Base-by-base conservation (phyloP, 2,797 vertebrate species). In the Sebastes itinus region DNA sequence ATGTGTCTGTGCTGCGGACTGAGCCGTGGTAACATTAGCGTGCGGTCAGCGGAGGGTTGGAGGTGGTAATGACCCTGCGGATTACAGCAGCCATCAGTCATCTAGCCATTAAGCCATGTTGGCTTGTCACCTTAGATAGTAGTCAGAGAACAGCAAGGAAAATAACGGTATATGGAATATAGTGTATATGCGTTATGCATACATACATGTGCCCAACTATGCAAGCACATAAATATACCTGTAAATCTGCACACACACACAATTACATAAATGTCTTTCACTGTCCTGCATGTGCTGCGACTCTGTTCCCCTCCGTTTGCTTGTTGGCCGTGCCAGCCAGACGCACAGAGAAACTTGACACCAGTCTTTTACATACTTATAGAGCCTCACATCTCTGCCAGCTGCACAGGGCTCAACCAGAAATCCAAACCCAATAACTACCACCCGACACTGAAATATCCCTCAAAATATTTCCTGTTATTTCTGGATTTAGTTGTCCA, bases 21-120 rank as follows among this genome's bases (percentile, higher is more conserved):
- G 76, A 81, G 73, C 80, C 77, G 87, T 63, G 85, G 73, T 85
- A 85, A 88, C 88, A 81, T 85, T 78, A 91, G 81, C 28, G 9
- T 79, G 77, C 16, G 66, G 89, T 92, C 88, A 90, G 80, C 83
- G 69, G 90, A 82, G 82, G 75, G 64, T 67, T 74, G 72, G 81
- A 89, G 85, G 91, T 92, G 90, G 85, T 93, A 93, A 94, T 91
- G 92, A 92, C 85, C 91, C 84, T 80, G 55, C 27, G 73, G 82
- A 92, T 94, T 92, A 92, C 84, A 81, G 85, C 82, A 77, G 82
- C 78, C 88, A 84, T 93, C 92, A 87, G 77, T 93, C 91, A 94
- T 91, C 77, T n/a, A 80, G 79, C 77, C 84, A 90, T 93, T 94
- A 92, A 91, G 82, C 83, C 80, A n/a, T 58, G 74, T 27, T 77